phyloP scores from a whole-genome alignment of 2,888 invertebrate species.

The Flexamia atlantica region DNA sequence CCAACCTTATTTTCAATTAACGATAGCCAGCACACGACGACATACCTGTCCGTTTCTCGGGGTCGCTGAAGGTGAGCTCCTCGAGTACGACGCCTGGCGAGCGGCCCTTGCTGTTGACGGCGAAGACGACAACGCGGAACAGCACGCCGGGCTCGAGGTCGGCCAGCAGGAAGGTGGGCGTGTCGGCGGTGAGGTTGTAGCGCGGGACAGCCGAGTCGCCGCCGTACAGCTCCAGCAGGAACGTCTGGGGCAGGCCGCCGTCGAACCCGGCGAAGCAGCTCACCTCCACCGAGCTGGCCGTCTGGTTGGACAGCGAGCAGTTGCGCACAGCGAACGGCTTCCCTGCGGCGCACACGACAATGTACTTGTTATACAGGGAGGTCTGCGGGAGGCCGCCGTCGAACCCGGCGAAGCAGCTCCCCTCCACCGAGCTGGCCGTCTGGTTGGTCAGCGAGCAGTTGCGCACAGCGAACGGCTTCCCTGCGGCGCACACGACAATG shows the following conservation, averaged over 20 bases:
- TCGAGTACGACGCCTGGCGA: conserved; percentile 84
- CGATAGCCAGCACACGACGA: too few species aligned
- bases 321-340: conserved; percentile 91
- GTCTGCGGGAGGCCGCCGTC: conserved; percentile 93
- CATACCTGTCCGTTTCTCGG: conserved; percentile 88
- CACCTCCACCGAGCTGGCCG: conserved; percentile 89
- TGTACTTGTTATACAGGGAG: conserved; percentile 89
- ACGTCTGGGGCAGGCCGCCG: conserved; percentile 92
- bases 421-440: conserved; percentile 89
- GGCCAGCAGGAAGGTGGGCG: conserved; percentile 86
- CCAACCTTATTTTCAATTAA: too few species aligned
- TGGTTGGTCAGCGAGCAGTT: conserved; percentile 93
- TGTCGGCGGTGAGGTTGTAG: conserved; percentile 82
- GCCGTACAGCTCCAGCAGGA: conserved; percentile 87
- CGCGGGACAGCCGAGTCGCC: conserved; percentile 72
- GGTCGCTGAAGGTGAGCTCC: conserved; percentile 88
- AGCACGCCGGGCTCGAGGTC: conserved; percentile 89
- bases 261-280: conserved; percentile 91
- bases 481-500: conserved; percentile 75
- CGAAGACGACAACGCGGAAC: conserved; percentile 86
- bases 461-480: conserved; percentile 89
- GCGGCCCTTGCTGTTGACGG: conserved; percentile 90
- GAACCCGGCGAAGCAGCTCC: conserved; percentile 90
- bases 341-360: conserved; percentile 76
- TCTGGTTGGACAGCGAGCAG: conserved; percentile 91